Evolutionary conservation across 2,113 vertebrate species (phyloP).

Genomic region (chimpanzee (Pan troglodytes)): NHGRI_mPanTro3-v2.1_pri NC_072410.2:68016501-68017000

Average conservation of each 20-base stretch:
- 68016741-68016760: background rate
- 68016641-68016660: background rate
- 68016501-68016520: background rate
- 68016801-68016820: background rate
- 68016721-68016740: background rate
- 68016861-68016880: background rate
- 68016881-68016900: background rate
- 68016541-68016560: background rate
- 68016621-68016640: background rate
- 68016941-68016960: background rate
- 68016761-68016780: background rate
- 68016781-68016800: background rate
- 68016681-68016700: background rate
- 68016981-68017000: slow-evolving; percentile 27
- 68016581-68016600: background rate
- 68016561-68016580: background rate
- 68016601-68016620: background rate
- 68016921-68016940: background rate
- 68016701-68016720: background rate
- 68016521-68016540: background rate
- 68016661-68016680: background rate
- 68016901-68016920: background rate
- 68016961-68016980: slow-evolving; percentile 38
- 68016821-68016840: background rate
- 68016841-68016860: background rate